A percentile compares a stretch with the other conserved stretches of the same genome.
Conservation (phyloP, 2,797 vertebrate genomes). For the Lacerta bilineata region DNA sequence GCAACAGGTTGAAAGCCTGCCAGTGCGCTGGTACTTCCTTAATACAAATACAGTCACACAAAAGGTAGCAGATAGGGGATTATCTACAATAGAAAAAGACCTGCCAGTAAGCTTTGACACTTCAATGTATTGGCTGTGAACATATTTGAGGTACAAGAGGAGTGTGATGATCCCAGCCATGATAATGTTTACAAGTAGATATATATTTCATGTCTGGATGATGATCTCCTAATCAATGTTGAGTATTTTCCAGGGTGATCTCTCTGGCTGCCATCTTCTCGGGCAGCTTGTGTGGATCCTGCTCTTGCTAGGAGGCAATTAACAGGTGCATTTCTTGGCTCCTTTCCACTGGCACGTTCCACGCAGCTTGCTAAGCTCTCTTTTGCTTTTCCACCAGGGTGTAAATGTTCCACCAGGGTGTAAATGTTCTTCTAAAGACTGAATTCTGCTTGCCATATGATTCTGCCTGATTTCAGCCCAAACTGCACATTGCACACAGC, state of each 20-base stretch:
- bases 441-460: neutral
- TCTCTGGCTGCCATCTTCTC: conserved; percentile 42
- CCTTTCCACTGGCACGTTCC: neutral
- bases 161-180: neutral
- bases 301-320: conserved; percentile 38
- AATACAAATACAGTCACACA: neutral
- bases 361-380: neutral
- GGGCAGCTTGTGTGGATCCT: neutral
- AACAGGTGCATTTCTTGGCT: conserved; percentile 56
- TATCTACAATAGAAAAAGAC: neutral
- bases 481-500: neutral
- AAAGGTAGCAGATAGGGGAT: neutral
- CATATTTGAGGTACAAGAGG: neutral
- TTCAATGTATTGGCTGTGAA: neutral
- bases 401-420: neutral
- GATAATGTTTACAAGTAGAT: neutral
- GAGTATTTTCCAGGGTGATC: neutral
- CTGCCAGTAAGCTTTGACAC: conserved; percentile 17
- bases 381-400: neutral
- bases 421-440: conserved; percentile 19
- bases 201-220: conserved; percentile 31
- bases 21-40: neutral
- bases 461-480: neutral
- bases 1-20: neutral
- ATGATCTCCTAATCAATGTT: neutral